These are phyloP conservation scores for Sesamia nonagrioides DNA, from an alignment of 1,140 invertebrate genomes.

Conservation along the genomic window DNA sequence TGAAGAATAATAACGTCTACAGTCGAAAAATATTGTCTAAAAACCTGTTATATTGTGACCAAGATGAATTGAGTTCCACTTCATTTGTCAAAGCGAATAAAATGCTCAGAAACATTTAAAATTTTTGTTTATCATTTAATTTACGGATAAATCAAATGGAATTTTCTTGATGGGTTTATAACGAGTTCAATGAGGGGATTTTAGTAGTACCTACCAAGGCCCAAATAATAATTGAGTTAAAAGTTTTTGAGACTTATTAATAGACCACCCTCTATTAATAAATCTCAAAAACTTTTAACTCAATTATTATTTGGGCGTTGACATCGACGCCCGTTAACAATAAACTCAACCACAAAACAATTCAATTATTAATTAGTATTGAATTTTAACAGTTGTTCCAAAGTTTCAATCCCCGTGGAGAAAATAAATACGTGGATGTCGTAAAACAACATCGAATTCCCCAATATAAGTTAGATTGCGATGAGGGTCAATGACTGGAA, in stretches of 20 bases:
- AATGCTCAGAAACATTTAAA: slow-evolving; percentile 15
- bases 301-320: not conserved
- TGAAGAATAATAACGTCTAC: too few relatives aligned
- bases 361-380: too few relatives aligned
- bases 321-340: too few relatives aligned
- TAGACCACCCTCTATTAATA: too few relatives aligned
- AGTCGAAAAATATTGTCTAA: not conserved
- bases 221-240: not conserved
- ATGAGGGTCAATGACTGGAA: not conserved
- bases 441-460: not conserved
- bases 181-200: not conserved
- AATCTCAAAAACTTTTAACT: not conserved
- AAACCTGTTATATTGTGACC: slow-evolving; percentile 6
- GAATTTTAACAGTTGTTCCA: not conserved
- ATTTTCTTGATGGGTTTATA: not conserved
- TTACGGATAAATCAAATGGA: slow-evolving; percentile 18
- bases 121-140: slow-evolving; percentile 9
- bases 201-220: not conserved
- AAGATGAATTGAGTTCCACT: slow-evolving; percentile 10
- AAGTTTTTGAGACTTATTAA: too few relatives aligned
- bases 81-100: slow-evolving; percentile 27
- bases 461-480: not conserved
- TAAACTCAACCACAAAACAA: too few relatives aligned
- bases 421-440: not conserved
- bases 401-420: not conserved